Conservation (phyloP, 2,888 invertebrate genomes). For the Diaperis boleti region DNA sequence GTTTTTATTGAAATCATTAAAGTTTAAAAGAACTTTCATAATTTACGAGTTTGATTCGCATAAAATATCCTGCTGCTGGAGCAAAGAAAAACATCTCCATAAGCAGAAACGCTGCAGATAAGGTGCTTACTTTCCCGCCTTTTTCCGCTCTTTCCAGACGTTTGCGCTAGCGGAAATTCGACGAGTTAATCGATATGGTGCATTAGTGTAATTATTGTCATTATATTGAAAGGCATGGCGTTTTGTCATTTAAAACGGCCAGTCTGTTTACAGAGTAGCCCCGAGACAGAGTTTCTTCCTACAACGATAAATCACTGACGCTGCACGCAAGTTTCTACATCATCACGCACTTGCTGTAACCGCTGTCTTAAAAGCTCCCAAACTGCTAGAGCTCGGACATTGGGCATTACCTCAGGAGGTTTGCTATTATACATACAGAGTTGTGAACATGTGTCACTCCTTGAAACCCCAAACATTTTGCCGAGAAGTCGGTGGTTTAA, state of each 20-base stretch:
- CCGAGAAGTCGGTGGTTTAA: no score
- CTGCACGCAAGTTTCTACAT: conserved; percentile 8
- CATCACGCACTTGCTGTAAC: conserved; percentile 21
- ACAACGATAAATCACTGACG: conserved; percentile 17
- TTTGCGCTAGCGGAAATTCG: conserved; percentile 1
- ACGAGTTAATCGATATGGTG: conserved; percentile 1
- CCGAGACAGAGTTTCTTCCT: conserved; percentile 15
- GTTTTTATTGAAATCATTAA: conserved; percentile 33
- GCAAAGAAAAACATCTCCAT: conserved; percentile 15
- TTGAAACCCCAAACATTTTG: no score
- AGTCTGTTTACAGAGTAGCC: conserved; percentile 16
- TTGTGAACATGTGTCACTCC: no score
- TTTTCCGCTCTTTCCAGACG: neutral
- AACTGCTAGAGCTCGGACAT: neutral
- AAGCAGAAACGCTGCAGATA: conserved; percentile 15
- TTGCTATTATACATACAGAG: no score
- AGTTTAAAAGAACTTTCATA: conserved; percentile 29
- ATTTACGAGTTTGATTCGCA: conserved; percentile 25
- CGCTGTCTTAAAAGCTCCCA: conserved; percentile 13
- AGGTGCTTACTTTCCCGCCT: conserved; percentile 4
- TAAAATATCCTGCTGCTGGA: conserved; percentile 17
- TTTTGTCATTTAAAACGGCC: neutral
- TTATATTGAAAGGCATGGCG: neutral
- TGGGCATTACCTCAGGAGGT: no score
- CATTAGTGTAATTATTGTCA: conserved; percentile 12